Conservation (phyloP, 2,888 invertebrate genomes). For the Lamproptera curius region DNA sequence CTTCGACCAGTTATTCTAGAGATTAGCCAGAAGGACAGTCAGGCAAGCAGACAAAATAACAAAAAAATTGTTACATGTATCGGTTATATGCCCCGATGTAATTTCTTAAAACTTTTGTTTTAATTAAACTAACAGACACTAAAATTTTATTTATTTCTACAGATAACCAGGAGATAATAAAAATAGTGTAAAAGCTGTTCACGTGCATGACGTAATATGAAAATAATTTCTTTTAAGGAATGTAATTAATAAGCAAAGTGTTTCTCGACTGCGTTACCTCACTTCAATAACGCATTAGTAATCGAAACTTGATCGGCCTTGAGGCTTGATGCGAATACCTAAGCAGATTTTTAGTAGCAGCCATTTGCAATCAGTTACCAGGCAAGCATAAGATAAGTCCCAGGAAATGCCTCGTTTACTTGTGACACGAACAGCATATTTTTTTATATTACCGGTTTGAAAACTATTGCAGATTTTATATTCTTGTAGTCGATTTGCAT, state of each 20-base stretch:
- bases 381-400: conserved; percentile 23
- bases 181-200: neutral
- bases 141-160: too few species aligned
- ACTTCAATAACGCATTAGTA: conserved; percentile 41
- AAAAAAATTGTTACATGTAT: too few species aligned
- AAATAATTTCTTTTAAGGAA: neutral
- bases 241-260: conserved; percentile 12
- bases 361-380: conserved; percentile 25
- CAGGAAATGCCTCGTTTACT: neutral
- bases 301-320: conserved; percentile 56
- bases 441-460: neutral
- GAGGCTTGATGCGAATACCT: conserved; percentile 54
- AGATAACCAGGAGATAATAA: neutral
- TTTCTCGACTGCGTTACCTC: conserved; percentile 13
- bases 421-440: neutral
- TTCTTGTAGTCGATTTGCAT: too few species aligned
- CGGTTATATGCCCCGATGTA: too few species aligned
- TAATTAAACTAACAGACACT: neutral
- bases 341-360: conserved; percentile 55
- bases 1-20: too few species aligned
- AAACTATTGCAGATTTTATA: too few species aligned
- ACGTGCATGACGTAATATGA: neutral
- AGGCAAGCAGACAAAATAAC: too few species aligned
- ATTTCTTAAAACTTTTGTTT: too few species aligned
- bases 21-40: too few species aligned